phyloP scores from a whole-genome alignment of 2,797 vertebrate species.

The Yasuhikotakia modesta region DNA sequence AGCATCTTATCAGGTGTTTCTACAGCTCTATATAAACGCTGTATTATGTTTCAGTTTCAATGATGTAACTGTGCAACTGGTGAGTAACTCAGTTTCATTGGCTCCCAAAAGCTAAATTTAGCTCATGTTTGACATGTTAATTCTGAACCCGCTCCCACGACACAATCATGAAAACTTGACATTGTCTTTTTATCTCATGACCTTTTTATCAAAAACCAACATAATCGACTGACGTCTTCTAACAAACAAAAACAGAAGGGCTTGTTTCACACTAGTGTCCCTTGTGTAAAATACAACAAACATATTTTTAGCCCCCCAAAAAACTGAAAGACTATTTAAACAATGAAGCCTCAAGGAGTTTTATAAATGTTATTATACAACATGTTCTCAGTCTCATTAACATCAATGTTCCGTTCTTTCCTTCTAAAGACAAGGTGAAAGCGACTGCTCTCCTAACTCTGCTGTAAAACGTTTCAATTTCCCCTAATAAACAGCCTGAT shows the following conservation, averaged over 20 bases:
- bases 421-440: conserved; percentile 57
- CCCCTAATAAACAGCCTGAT: conserved; percentile 74
- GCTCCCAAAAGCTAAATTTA: not conserved
- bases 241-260: not conserved
- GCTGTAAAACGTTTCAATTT: conserved; percentile 66
- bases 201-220: conserved; percentile 11
- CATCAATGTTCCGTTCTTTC: conserved; percentile 15
- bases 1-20: no score
- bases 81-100: not conserved
- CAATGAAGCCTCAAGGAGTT: conserved; percentile 4
- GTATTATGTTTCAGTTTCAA: not conserved
- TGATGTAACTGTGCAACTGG: not conserved
- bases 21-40: not conserved
- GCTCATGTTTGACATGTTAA: not conserved
- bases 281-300: conserved; percentile 1
- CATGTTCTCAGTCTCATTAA: conserved; percentile 4
- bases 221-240: not conserved
- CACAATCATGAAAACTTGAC: conserved; percentile 19
- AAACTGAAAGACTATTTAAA: conserved; percentile 4
- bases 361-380: not conserved
- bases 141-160: not conserved
- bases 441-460: conserved; percentile 63
- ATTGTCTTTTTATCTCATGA: conserved; percentile 1
- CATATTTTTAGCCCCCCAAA: not conserved
- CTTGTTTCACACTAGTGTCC: not conserved